Evolutionary conservation across 2,888 invertebrate genomes (phyloP).

Genomic region (Odontothrips loti): DNA sequence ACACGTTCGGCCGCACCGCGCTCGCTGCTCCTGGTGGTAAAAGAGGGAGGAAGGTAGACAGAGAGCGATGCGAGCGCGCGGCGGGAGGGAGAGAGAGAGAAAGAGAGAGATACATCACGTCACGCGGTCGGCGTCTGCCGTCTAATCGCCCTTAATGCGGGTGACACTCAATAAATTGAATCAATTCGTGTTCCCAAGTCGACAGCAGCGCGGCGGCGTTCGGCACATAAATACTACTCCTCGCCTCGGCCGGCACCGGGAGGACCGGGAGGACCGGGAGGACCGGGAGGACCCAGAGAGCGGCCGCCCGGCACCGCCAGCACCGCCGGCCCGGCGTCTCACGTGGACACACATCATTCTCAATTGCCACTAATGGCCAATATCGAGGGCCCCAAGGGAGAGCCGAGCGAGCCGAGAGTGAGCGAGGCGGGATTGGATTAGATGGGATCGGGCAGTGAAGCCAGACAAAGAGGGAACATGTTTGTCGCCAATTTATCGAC

Average conservation of each 20-base stretch:
- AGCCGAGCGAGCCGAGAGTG: background rate
- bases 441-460: background rate
- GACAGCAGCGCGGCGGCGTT: background rate
- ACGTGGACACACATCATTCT: constrained; percentile 24
- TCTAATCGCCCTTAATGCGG: background rate
- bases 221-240: no score
- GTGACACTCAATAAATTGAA: constrained; percentile 23
- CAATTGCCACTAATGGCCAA: constrained; percentile 24
- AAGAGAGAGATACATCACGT: background rate
- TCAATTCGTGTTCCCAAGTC: constrained; percentile 16
- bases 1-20: background rate
- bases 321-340: constrained; percentile 7
- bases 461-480: background rate
- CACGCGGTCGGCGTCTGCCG: background rate
- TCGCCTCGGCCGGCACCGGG: no score
- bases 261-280: no score
- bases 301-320: background rate
- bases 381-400: background rate
- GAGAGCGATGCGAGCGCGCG: background rate
- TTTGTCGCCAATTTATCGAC: no score
- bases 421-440: background rate
- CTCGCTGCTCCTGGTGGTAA: background rate
- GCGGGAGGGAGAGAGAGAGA: background rate
- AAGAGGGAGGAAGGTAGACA: background rate
- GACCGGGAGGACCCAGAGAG: no score